These are phyloP conservation scores for Apolygus lucorum DNA, from an alignment of 1,140 invertebrate genomes.

Conservation along the genomic window DNA sequence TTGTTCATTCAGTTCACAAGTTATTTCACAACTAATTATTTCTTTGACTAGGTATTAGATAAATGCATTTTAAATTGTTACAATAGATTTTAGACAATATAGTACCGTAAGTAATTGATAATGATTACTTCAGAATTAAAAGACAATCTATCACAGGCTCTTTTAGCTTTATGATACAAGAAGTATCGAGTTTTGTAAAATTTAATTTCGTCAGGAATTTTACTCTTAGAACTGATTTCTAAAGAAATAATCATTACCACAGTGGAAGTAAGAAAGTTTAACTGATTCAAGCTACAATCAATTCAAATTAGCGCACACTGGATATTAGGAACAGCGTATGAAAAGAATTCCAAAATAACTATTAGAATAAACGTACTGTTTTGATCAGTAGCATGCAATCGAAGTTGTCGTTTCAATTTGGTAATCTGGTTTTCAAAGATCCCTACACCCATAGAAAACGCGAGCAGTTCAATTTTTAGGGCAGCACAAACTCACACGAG, in stretches of 20 bases:
- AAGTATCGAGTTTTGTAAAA: background rate
- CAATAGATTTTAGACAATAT: background rate
- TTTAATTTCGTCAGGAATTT: background rate
- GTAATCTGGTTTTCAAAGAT: too few species aligned
- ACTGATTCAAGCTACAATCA: too few species aligned
- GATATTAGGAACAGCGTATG: too few species aligned
- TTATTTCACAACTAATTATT: background rate
- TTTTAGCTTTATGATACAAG: background rate
- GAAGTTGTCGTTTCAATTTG: too few species aligned
- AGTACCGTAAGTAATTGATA: background rate
- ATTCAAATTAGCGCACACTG: too few species aligned
- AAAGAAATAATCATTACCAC: background rate
- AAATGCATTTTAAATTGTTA: background rate
- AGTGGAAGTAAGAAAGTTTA: background rate
- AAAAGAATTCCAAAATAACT: too few species aligned
- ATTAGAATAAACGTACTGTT: too few species aligned
- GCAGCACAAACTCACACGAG: too few species aligned
- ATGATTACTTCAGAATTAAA: background rate
- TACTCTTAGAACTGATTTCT: background rate
- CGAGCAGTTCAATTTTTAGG: too few species aligned
- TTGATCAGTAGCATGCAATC: too few species aligned
- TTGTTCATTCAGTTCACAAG: background rate
- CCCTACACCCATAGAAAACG: too few species aligned
- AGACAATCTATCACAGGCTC: slow-evolving; percentile 11
- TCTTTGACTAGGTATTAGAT: background rate